Percentiles rank a stretch among this genome's conserved stretches.
phyloP scores from a whole-genome alignment of 1,140 invertebrate species.

The Chlorops oryzae region DNA sequence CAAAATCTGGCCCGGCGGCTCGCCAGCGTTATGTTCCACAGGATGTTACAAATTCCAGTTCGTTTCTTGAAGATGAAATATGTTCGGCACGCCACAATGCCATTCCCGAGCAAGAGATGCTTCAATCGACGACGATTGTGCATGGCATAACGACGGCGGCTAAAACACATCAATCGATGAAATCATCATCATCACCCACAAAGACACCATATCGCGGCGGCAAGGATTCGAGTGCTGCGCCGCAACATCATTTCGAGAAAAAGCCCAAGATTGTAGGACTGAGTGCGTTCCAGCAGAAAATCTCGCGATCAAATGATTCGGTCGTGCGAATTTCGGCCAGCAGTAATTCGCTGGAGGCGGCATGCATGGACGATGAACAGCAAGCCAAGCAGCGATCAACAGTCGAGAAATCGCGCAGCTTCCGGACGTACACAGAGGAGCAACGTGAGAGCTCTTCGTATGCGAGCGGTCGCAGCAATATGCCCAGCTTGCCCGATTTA shows the following conservation, averaged over 20 bases:
- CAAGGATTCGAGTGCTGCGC: no score
- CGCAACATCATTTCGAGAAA: slow-evolving; percentile 35
- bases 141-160: slow-evolving; percentile 25
- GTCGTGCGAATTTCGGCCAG: slow-evolving; percentile 36
- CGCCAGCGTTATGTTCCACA: slow-evolving; percentile 53
- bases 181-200: not conserved
- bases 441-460: slow-evolving; percentile 6
- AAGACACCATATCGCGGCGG: no score
- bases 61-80: no score
- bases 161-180: no score
- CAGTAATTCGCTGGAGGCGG: slow-evolving; percentile 26
- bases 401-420: slow-evolving; percentile 61
- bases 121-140: slow-evolving; percentile 40
- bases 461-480: slow-evolving; percentile 26
- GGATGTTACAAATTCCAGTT: slow-evolving; percentile 47
- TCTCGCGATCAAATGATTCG: slow-evolving; percentile 43
- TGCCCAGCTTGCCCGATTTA: slow-evolving; percentile 44
- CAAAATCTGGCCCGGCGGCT: slow-evolving; percentile 48
- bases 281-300: slow-evolving; percentile 52
- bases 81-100: not conserved
- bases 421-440: slow-evolving; percentile 54
- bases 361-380: slow-evolving; percentile 30
- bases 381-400: slow-evolving; percentile 50
- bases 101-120: slow-evolving; percentile 23
- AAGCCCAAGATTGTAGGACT: slow-evolving; percentile 50